Evolutionary conservation across 2,113 vertebrate genomes (phyloP), one percentile per base, ranked within the genome.

Genomic region (Xenus cinereus): DNA sequence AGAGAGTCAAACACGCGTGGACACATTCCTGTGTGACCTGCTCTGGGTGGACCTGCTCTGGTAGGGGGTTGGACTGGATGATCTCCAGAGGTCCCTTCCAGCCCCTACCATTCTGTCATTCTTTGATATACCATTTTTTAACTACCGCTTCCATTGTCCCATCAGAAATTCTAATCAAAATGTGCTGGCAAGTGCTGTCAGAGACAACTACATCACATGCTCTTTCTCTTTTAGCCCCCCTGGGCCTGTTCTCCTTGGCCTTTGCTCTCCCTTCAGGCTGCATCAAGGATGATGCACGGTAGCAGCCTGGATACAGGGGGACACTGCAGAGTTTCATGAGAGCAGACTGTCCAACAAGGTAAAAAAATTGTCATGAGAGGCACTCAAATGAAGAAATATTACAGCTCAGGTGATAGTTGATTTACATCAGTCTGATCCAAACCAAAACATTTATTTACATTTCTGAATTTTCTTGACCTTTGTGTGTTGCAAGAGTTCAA

Each of bases 401-500:
- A 24, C 39, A 80, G 59, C 83, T 66, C 16, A 33, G 24, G 72
- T n/a, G 33, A 51, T 53, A 88, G 67, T 4, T 59, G 67, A 60
- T 51, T 51, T 92, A 37, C 54, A 39, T 83, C 53, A 21, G 30
- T 33, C 57, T 60, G 45, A 83, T 56, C 48, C 45, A 78, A 87
- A 60, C 5, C 51, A 68, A 94, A 89, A 30, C 15, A 35, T 60
- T 85, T 79, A 14, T 66, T 86, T 45, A 17, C 14, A 33, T 68
- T 85, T 87, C 68, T 85, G 75, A 76, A n/a, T 92, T 76, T 85
- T 56, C 45, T 68, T 92, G 54, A 90, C 43, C 60, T 87, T 87
- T 5, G 1, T 59, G 28, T 72, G 26, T 84, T 62, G 43, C 72
- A 87, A 72, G 80, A 84, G 60, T 67, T 89, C 69, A 89, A 51